Base-by-base conservation (phyloP, 2,888 invertebrate species). In the Embidobia sp. region DNA sequence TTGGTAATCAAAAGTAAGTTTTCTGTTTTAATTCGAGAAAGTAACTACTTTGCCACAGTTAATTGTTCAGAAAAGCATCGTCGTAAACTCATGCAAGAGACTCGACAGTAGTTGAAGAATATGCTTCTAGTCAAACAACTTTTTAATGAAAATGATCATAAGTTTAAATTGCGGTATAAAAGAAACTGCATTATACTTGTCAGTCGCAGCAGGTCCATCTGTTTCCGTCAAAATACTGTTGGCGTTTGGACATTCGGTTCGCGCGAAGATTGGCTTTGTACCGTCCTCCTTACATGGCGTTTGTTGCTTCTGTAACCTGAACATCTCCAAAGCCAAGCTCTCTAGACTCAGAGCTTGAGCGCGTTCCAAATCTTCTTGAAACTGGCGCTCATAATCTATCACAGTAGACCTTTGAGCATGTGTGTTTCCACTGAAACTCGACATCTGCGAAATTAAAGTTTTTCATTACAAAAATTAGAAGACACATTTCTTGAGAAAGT, bases 271-370 rank as follows among this genome's bases (percentile, higher is more conserved):
- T 29, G 55, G 10, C 10, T 46, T 82, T 75, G 69, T 18, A n/a
- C 18, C 79, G 69, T 80, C 83, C 6, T 77, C 83, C 6, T 73
- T 80, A 69, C 81, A 84, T 5, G 87, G 85, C 13, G 82, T 81
- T 55, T 85, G 87, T 69, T 92, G 91, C 89, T 93, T 95, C 89
- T 94, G 93, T 78, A 94, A 92, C 82, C 93, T 92, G 89, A 95
- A 96, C 87, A 95, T 94, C 86, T 96, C 96, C 80, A 96, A 90
- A 33, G 96, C 96, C 81, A 96, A 91, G 85, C 95, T 95, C 91
- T 97, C 96, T 86, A 97, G 91, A 90, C 96, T 97, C 46, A 97
- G 91, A 53, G 96, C 96, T 87, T 95, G 95, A 1, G 97, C 97
- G 89, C 94, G 94, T 90, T 97, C 96, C 88, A 97, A 90, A 87